These are phyloP conservation scores for Lepidocyrtoides sp. DNA, from an alignment of 2,888 invertebrate genomes.

Conservation along the genomic window DNA sequence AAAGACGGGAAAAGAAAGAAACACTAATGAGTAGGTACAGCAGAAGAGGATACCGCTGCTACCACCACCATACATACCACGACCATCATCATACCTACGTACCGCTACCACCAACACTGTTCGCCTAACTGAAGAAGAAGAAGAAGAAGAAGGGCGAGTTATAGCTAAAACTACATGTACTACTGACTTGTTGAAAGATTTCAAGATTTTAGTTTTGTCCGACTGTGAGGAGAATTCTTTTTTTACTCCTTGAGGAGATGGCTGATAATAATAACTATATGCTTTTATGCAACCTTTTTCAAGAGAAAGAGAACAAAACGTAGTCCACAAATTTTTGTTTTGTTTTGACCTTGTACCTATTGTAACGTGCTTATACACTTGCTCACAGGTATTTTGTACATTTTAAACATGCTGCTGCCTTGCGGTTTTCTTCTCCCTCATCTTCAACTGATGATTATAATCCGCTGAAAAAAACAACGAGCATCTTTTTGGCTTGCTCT, in stretches of 20 bases:
- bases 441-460: neutral
- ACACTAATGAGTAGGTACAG: slow-evolving; percentile 28
- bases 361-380: neutral
- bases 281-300: neutral
- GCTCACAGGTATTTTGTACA: neutral
- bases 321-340: neutral
- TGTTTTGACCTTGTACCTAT: neutral
- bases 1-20: neutral
- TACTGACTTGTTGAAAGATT: neutral
- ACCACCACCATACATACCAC: neutral
- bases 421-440: neutral
- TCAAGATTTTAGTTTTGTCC: neutral
- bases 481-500: neutral
- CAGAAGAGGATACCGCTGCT: neutral
- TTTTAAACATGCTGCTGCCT: neutral
- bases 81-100: slow-evolving; percentile 12
- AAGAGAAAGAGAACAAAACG: neutral
- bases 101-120: neutral
- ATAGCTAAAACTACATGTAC: neutral
- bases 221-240: neutral
- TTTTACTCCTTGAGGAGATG: neutral
- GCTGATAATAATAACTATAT: neutral
- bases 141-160: too few relatives aligned
- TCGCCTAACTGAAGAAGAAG: neutral
- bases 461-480: neutral